A percentile compares a stretch with the other conserved stretches of the same genome.
phyloP scores from a whole-genome alignment of 2,113 vertebrate genomes.

The Petrocephalus microphthalmus region DNA sequence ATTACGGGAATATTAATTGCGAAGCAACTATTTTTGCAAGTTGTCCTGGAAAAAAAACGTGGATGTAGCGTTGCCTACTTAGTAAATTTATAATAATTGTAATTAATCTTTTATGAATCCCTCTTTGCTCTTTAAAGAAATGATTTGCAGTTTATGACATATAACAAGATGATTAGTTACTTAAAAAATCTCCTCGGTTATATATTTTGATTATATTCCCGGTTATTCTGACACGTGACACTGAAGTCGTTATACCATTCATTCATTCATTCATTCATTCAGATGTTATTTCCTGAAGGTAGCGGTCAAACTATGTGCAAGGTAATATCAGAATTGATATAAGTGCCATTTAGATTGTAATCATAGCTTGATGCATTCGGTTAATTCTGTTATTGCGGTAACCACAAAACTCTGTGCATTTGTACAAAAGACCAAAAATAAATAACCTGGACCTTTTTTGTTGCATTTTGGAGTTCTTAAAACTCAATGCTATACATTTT shows the following conservation, averaged over 20 bases:
- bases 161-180: neutral
- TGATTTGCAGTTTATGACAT: neutral
- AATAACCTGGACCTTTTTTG: neutral
- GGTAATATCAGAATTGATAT: neutral
- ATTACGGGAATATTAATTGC: neutral
- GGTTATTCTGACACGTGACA: neutral
- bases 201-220: neutral
- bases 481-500: neutral
- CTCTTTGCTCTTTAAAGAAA: neutral
- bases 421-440: neutral
- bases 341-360: neutral
- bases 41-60: neutral
- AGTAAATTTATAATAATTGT: neutral
- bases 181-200: neutral
- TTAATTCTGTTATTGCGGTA: neutral
- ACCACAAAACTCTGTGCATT: neutral
- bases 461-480: neutral
- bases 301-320: neutral
- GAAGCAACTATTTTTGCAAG: neutral
- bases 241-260: neutral
- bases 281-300: neutral
- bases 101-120: neutral
- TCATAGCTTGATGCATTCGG: neutral
- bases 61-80: neutral
- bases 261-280: neutral